phyloP scores from a whole-genome alignment of 2,113 vertebrate genomes.

The Orientallactaga bullata region DNA sequence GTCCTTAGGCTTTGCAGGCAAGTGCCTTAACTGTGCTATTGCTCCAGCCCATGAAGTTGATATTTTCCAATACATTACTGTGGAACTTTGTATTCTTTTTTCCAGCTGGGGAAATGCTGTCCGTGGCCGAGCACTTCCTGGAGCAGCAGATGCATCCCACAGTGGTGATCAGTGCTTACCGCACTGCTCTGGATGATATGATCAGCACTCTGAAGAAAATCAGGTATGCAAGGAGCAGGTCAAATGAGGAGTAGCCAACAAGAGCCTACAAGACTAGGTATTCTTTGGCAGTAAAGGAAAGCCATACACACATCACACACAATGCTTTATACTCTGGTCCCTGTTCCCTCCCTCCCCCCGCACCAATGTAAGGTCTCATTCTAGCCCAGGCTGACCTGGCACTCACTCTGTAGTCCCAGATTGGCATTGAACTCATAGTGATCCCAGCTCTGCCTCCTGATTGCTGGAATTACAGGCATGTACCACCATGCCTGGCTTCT shows the following conservation, averaged over 20 bases:
- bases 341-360: no score
- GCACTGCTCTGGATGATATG: conserved; percentile 95
- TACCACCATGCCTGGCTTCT: no score
- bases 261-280: neutral
- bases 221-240: conserved; percentile 83
- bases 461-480: no score
- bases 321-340: neutral
- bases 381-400: no score
- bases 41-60: neutral
- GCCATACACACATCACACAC: neutral
- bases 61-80: neutral
- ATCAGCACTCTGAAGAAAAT: conserved; percentile 91
- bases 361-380: no score
- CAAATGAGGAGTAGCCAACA: fast-evolving
- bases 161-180: conserved; percentile 94
- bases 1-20: no score
- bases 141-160: conserved; percentile 99
- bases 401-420: no score
- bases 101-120: conserved; percentile 97
- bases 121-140: conserved; percentile 96
- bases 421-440: no score
- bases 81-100: neutral
- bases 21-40: no score
- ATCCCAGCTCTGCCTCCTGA: no score
- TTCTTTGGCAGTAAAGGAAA: neutral